phyloP scores from a whole-genome alignment of 92 coral and sea anemone genomes.

The Chrysogorgia sp. region DNA sequence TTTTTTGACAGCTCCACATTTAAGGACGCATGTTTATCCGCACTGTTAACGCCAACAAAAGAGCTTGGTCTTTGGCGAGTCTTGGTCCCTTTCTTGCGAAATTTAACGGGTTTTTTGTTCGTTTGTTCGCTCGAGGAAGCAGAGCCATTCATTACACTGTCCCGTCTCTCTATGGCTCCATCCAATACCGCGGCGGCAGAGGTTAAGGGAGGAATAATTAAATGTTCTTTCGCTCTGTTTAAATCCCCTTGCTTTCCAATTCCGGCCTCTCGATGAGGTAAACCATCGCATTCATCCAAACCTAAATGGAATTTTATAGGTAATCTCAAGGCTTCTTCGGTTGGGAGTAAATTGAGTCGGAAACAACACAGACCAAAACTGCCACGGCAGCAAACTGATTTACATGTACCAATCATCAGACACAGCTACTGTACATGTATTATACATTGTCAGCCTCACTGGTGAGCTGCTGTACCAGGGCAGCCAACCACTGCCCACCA shows the following conservation, averaged over 20 bases:
- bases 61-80: slow-evolving; percentile 34
- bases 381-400: too few species aligned
- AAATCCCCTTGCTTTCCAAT: slow-evolving; percentile 6
- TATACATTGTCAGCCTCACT: too few species aligned
- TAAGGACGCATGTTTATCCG: background rate
- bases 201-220: slow-evolving; percentile 17
- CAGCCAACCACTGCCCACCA: too few species aligned
- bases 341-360: too few species aligned
- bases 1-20: slow-evolving; percentile 30
- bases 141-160: background rate
- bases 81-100: slow-evolving; percentile 1
- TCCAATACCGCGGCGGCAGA: slow-evolving; percentile 32
- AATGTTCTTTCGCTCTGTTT: slow-evolving; percentile 8
- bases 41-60: background rate
- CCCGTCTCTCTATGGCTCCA: slow-evolving; percentile 22
- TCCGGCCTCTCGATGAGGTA: slow-evolving; percentile 10
- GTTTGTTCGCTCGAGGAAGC: slow-evolving; percentile 34
- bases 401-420: too few species aligned
- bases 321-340: too few species aligned
- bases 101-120: slow-evolving; percentile 11
- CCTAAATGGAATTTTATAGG: slow-evolving; percentile 1
- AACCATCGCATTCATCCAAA: slow-evolving; percentile 43
- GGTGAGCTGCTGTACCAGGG: too few species aligned
- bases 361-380: too few species aligned
- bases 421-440: too few species aligned